Evolutionary conservation across 2,113 vertebrate genomes (phyloP), one percentile per base, ranked within the genome.

Genomic region (Apaloderma vittatum): DNA sequence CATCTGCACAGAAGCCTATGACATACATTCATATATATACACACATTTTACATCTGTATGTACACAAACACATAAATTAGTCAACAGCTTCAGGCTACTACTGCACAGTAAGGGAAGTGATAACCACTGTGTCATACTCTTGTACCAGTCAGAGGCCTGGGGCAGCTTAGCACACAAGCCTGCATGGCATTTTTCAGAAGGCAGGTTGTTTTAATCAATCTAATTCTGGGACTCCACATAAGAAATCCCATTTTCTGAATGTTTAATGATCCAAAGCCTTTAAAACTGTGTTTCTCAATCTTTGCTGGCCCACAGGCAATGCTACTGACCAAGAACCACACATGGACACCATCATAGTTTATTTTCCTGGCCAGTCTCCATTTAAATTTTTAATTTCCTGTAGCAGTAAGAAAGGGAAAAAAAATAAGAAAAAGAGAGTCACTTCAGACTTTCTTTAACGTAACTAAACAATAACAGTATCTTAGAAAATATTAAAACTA

Each of bases 351-450:
- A 94, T 52, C 40, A 66, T 6, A 55, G 46, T 14, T 86, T 76
- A 79, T 57, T 66, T 93, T 91, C 76, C 87, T 91, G 87, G 87
- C 55, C 12, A 67, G 36, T 9, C 6, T 74, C 54, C 9, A 1
- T 36, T 78, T 55, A 71, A 26, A 68, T 65, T 58, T 91, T 92
- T 85, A 40, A 95, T 90, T 93, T 95, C 71, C 95, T 62, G 78
- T n/a, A 57, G 27, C 40, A 85, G 4, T 40, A 79, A 75, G 8
- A 7, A 15, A 15, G 21, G 8, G 6, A 54, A 5, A 23, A 37
- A 20, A 30, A 3, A 11, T 34, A 4, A 15, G 14, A 5, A n/a
- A 30, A 15, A 63, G 4, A 65, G 3, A 19, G 20, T 24, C 72
- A 27, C 49, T 82, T 70, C 54, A 88, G 63, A 52, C 11, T 75